Conservation (phyloP, 64 coral and sea anemone genomes). For the Exaiptasia diaphana region DNA sequence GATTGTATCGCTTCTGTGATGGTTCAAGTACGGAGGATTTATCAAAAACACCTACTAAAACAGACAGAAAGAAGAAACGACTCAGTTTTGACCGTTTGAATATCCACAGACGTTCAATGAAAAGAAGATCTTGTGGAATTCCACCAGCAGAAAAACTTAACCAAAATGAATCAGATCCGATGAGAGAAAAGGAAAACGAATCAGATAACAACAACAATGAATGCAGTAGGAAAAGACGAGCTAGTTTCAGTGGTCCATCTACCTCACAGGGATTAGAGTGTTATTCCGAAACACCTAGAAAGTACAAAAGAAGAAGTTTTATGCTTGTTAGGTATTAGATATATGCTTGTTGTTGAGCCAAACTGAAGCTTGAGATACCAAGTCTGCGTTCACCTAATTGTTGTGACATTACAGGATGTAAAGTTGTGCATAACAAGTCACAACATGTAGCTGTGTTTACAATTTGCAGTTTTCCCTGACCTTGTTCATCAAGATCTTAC, state of each 20-base stretch:
- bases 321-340: no score
- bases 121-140: background rate
- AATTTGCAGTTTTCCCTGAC: no score
- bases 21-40: background rate
- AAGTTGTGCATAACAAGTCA: no score
- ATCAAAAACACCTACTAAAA: background rate
- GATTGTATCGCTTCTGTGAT: conserved; percentile 8
- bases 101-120: background rate
- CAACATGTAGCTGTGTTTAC: no score
- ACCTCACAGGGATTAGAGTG: background rate
- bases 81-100: conserved; percentile 1
- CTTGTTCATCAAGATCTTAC: no score
- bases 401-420: no score
- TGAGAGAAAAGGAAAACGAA: background rate
- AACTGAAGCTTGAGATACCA: background rate
- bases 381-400: no score
- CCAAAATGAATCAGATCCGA: no score
- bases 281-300: background rate
- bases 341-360: no score
- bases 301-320: background rate
- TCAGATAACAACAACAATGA: background rate
- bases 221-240: background rate
- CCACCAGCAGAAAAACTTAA: background rate
- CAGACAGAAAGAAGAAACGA: conserved; percentile 1
- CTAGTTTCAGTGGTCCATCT: background rate